Evolutionary conservation across 2,113 vertebrate species (phyloP).

Genomic region (Mirounga angustirostris): DNA sequence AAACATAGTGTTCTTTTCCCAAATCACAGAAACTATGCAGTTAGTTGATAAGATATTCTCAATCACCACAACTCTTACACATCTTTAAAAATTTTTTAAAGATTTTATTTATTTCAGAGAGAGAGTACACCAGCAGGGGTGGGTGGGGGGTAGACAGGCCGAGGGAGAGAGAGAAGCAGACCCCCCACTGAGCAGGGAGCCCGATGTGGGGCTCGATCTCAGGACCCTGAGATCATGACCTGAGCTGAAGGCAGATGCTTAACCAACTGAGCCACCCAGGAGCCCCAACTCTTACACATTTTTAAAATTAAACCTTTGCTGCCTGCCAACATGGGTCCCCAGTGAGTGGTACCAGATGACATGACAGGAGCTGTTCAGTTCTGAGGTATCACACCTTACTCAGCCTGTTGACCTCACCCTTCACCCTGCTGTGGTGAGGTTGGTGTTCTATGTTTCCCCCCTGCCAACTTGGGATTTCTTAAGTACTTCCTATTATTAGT

Average conservation of each 20-base stretch:
- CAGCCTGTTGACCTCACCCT: not conserved
- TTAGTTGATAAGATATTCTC: not conserved
- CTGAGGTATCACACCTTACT: not conserved
- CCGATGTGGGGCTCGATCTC: too few relatives aligned
- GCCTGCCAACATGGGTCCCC: not conserved
- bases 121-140: too few relatives aligned
- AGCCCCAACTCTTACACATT: not conserved
- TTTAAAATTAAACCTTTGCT: not conserved
- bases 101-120: too few relatives aligned
- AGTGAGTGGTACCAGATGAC: not conserved
- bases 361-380: not conserved
- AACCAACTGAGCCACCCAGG: too few relatives aligned
- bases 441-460: not conserved
- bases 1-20: not conserved
- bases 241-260: too few relatives aligned
- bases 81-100: not conserved
- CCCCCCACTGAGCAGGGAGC: too few relatives aligned
- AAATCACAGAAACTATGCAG: not conserved
- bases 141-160: too few relatives aligned
- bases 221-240: too few relatives aligned
- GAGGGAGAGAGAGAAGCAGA: too few relatives aligned
- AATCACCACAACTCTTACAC: not conserved
- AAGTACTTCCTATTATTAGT: not conserved
- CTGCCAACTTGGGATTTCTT: not conserved
- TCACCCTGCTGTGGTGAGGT: not conserved